Percentiles rank a stretch among this genome's conserved stretches.
phyloP scores from a whole-genome alignment of 2,888 invertebrate genomes.

The Cremastobaeus sp. region DNA sequence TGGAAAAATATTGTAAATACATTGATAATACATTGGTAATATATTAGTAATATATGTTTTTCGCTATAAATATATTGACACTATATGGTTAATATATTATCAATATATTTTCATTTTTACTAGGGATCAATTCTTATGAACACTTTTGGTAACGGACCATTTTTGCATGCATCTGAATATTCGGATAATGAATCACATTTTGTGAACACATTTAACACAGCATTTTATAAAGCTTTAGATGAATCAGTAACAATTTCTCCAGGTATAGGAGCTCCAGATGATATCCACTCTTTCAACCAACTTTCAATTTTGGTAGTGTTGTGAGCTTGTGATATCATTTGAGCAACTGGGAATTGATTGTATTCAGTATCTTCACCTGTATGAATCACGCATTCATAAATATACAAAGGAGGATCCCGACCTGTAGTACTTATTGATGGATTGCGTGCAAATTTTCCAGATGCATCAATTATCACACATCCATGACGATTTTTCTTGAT shows the following conservation, averaged over 20 bases:
- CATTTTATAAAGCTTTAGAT: slow-evolving; percentile 12
- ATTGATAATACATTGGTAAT: too few relatives aligned
- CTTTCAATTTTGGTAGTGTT: slow-evolving; percentile 10
- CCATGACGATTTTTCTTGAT: too few relatives aligned
- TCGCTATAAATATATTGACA: too few relatives aligned
- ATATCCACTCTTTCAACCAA: slow-evolving; percentile 18
- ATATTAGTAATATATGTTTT: too few relatives aligned
- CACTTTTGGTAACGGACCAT: slow-evolving; percentile 9
- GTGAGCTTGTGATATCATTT: slow-evolving; percentile 9
- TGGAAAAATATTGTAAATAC: too few relatives aligned
- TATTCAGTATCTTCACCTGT: slow-evolving; percentile 1
- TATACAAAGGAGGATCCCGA: slow-evolving; percentile 5
- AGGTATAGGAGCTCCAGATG: slow-evolving; percentile 10
- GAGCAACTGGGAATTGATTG: slow-evolving; percentile 5
- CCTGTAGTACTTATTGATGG: too few relatives aligned
- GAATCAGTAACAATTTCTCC: slow-evolving; percentile 9
- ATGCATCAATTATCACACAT: too few relatives aligned
- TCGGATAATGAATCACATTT: not conserved
- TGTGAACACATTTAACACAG: slow-evolving; percentile 3
- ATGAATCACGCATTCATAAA: slow-evolving; percentile 12
- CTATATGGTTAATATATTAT: too few relatives aligned
- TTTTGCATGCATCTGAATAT: slow-evolving; percentile 17
- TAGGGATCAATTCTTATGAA: slow-evolving; percentile 11
- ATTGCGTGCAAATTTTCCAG: too few relatives aligned
- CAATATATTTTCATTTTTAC: too few relatives aligned